phyloP scores from a whole-genome alignment of 2,888 invertebrate species.

The Melanostoma mellinum region DNA sequence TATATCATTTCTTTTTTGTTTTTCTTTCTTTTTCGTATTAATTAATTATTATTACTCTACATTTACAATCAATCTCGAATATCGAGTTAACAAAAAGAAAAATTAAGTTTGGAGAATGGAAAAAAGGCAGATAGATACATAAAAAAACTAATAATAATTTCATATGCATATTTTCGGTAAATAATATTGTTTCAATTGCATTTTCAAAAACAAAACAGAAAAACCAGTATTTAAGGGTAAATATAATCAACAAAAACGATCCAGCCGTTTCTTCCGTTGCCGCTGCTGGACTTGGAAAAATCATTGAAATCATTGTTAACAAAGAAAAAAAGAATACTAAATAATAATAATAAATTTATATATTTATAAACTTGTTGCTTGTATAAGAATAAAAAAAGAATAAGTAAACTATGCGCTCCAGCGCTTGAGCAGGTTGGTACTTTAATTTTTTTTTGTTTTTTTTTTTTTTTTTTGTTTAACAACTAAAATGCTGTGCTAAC shows the following conservation, averaged over 20 bases:
- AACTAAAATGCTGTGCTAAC: slow-evolving; percentile 69
- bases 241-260: slow-evolving; percentile 26
- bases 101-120: slow-evolving; percentile 36
- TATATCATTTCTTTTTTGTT: slow-evolving; percentile 55
- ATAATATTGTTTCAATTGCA: slow-evolving; percentile 39
- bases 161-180: slow-evolving; percentile 46
- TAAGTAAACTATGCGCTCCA: slow-evolving; percentile 67
- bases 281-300: slow-evolving; percentile 33
- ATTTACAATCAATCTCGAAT: slow-evolving; percentile 74
- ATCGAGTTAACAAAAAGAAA: slow-evolving; percentile 74
- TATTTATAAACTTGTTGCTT: slow-evolving; percentile 39
- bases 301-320: slow-evolving; percentile 5
- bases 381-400: slow-evolving; percentile 51
- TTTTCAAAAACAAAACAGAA: slow-evolving; percentile 28
- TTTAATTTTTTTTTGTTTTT: slow-evolving; percentile 73
- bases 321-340: slow-evolving; percentile 27
- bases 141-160: slow-evolving; percentile 46
- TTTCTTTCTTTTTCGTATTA: slow-evolving; percentile 27
- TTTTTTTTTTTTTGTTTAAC: slow-evolving; percentile 41
- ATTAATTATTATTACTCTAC: slow-evolving; percentile 60
- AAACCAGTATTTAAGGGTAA: neutral
- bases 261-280: slow-evolving; percentile 48
- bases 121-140: slow-evolving; percentile 60
- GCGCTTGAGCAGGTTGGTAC: slow-evolving; percentile 68
- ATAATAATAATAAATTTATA: slow-evolving; percentile 45